phyloP scores from a whole-genome alignment of 2,113 vertebrate species.

The Lontra canadensis region DNA sequence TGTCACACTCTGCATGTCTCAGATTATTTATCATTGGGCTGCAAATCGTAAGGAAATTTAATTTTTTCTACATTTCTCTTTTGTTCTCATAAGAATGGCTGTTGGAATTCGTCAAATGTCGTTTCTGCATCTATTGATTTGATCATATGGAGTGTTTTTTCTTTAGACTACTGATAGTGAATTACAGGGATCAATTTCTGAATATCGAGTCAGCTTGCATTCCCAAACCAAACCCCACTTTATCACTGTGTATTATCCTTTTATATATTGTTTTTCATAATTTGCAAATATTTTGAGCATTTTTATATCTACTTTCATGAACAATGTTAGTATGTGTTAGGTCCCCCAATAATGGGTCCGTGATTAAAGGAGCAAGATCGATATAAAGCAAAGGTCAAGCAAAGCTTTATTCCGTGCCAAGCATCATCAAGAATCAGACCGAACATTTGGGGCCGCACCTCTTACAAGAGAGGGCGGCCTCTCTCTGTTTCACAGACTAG shows the following conservation, averaged over 20 bases:
- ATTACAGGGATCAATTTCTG: not conserved
- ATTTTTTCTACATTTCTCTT: not conserved
- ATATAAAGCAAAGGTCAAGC: too few species aligned
- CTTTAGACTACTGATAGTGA: not conserved
- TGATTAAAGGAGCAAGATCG: too few species aligned
- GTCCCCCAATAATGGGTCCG: too few species aligned
- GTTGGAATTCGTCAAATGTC: not conserved
- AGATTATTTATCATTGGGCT: not conserved
- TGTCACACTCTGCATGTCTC: not conserved
- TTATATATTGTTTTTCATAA: not conserved
- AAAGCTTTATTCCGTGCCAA: too few species aligned
- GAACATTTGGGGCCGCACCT: too few species aligned
- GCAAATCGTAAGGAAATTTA: not conserved
- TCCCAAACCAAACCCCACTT: not conserved
- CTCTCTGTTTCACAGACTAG: too few species aligned
- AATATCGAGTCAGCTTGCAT: not conserved
- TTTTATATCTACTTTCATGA: not conserved
- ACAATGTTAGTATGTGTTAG: not conserved
- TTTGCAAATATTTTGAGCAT: conserved; percentile 11
- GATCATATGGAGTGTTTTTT: not conserved
- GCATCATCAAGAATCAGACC: too few species aligned
- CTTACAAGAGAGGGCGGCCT: too few species aligned
- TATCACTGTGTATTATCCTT: not conserved
- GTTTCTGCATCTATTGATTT: not conserved
- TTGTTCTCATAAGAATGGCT: not conserved